These are phyloP conservation scores for Littorina saxatilis DNA, from an alignment of 1,140 invertebrate genomes.

Conservation along the genomic window DNA sequence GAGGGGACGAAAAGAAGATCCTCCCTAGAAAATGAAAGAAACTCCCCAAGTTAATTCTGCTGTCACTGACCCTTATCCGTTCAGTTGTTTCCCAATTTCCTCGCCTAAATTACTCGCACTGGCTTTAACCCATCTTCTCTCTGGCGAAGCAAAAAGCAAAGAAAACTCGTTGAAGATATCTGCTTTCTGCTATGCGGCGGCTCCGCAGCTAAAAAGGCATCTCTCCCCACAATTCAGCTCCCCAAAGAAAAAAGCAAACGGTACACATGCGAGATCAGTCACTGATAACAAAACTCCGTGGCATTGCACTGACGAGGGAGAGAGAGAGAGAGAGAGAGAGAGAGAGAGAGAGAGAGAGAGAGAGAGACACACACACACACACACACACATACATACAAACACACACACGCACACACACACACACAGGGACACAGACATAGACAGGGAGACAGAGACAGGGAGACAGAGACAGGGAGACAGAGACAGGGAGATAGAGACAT, in stretches of 20 bases:
- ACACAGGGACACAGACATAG: too few relatives aligned
- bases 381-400: too few relatives aligned
- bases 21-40: not conserved
- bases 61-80: conserved; percentile 18
- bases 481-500: too few relatives aligned
- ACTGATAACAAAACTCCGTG: conserved; percentile 6
- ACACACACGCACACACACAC: too few relatives aligned
- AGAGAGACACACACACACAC: too few relatives aligned
- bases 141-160: not conserved
- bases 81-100: conserved; percentile 13
- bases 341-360: not conserved
- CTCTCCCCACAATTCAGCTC: not conserved
- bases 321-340: conserved; percentile 17
- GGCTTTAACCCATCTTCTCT: conserved; percentile 16
- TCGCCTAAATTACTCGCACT: conserved; percentile 1
- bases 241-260: not conserved
- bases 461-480: too few relatives aligned
- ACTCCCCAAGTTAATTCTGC: not conserved
- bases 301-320: not conserved
- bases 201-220: conserved; percentile 25
- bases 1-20: too few relatives aligned
- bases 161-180: conserved; percentile 9
- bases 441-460: too few relatives aligned
- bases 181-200: conserved; percentile 22
- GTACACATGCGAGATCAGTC: not conserved